phyloP scores from a whole-genome alignment of 1,140 invertebrate genomes.

The Dryas iulia region DNA sequence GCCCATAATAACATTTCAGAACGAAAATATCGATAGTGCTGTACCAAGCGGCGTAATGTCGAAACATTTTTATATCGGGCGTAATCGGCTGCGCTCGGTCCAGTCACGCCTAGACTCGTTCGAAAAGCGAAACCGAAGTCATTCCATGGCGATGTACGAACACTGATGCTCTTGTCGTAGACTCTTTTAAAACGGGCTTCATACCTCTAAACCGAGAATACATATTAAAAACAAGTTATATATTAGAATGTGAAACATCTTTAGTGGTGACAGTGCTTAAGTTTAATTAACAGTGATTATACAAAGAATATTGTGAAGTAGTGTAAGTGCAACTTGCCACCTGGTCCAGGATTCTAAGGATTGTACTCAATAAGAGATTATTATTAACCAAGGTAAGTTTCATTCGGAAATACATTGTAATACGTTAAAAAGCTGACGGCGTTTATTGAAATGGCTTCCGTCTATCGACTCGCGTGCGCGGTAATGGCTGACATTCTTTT shows the following conservation, averaged over 20 bases:
- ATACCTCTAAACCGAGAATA: conserved; percentile 65
- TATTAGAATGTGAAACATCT: conserved; percentile 64
- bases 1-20: conserved; percentile 24
- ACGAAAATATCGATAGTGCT: conserved; percentile 51
- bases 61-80: conserved; percentile 43
- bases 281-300: conserved; percentile 64
- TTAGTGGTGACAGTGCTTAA: conserved; percentile 69
- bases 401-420: conserved; percentile 24
- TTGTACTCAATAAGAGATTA: conserved; percentile 62
- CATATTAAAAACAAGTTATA: conserved; percentile 56
- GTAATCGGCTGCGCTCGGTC: conserved; percentile 60
- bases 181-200: conserved; percentile 68
- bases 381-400: conserved; percentile 59
- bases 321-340: conserved; percentile 66
- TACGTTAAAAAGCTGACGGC: conserved; percentile 53
- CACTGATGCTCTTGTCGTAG: conserved; percentile 76
- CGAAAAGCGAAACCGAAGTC: conserved; percentile 76
- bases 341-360: conserved; percentile 68
- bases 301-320: conserved; percentile 71
- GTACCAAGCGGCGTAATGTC: conserved; percentile 44
- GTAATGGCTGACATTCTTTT: conserved; percentile 78
- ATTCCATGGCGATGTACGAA: conserved; percentile 76
- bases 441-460: conserved; percentile 75
- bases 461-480: conserved; percentile 77
- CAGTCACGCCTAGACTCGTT: conserved; percentile 79